Conservation (phyloP, 2,797 vertebrate genomes). For the Harpagifer antarcticus region DNA sequence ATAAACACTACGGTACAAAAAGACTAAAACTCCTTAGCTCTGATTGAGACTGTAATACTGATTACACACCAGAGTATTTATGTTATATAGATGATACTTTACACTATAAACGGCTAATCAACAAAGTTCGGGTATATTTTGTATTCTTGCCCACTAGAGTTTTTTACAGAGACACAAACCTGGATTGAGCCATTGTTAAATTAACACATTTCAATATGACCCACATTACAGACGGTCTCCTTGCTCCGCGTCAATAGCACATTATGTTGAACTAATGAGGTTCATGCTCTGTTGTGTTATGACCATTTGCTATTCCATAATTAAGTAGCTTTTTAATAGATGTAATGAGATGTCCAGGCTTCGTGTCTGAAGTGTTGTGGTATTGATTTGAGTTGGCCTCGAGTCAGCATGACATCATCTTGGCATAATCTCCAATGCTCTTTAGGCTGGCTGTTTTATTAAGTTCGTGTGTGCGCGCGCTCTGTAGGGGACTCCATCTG, state of each 20-base stretch:
- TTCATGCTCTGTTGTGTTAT: neutral
- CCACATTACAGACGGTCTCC: neutral
- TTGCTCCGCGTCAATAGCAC: neutral
- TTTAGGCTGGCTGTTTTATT: slow-evolving; percentile 28
- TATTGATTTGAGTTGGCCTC: slow-evolving; percentile 45
- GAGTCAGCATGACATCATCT: slow-evolving; percentile 49
- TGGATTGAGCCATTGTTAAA: neutral
- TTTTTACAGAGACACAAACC: neutral
- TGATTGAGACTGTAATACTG: too few species aligned
- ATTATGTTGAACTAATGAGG: neutral
- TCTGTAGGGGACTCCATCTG: slow-evolving; percentile 55
- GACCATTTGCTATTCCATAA: neutral
- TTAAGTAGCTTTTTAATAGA: slow-evolving; percentile 18
- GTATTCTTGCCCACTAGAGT: neutral
- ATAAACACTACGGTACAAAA: neutral
- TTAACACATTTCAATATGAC: neutral
- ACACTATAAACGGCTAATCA: too few species aligned
- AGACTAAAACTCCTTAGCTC: neutral
- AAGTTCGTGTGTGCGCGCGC: slow-evolving; percentile 1
- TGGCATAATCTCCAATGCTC: slow-evolving; percentile 33
- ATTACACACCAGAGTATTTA: neutral
- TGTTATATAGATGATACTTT: too few species aligned
- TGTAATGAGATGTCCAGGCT: slow-evolving; percentile 5
- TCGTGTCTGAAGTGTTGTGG: slow-evolving; percentile 19
- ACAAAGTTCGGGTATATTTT: neutral